Evolutionary conservation across 2,113 vertebrate genomes (phyloP), one percentile per base, ranked within the genome.

Genomic region (Ancistrus triradiatus): DNA sequence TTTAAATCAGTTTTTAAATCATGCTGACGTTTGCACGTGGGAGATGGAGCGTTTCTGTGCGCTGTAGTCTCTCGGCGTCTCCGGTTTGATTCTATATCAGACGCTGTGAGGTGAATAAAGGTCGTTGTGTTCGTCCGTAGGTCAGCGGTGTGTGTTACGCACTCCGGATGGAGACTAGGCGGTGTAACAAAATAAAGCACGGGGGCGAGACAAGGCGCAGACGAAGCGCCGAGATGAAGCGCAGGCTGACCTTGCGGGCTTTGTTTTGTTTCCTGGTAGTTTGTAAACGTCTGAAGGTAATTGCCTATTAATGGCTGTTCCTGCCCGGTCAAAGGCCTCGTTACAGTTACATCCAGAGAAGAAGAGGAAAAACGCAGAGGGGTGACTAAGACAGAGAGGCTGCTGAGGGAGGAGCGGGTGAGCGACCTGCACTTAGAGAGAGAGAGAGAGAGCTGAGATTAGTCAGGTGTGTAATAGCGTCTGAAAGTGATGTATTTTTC

Each of bases 401-500:
- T 68, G 58, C 70, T 73, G 65, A 58, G 7, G 48, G 31, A 63
- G 15, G 40, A 48, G 42, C 18, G 27, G 25, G 14, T 1, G 35
- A 52, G 61, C 18, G 21, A 33, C 6, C 18, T 51, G 44, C 25
- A 21, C 33, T 28, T 35, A 56, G 31, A 65, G 49, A 57, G 47
- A 37, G 11, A 48, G 55, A 58, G 62, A 69, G 60, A 62, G 74
- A 73, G 53, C 24, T 33, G 55, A 68, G 67, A 78, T 78, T 59
- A 50, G 18, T 71, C 53, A 59, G 52, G 52, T 59, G 51, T 57
- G 38, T 78, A 79, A 77, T 59, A 63, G 44, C 7, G 56, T 69
- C 65, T 68, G 35, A 77, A 73, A 72, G 57, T 66, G 73, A 78
- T 67, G 57, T 79, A 77, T 74, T 79, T 81, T 74, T 72, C 73